Evolutionary conservation across 2,888 invertebrate species (phyloP), one percentile per base, ranked within the genome.

Genomic region (Boloria selene): DNA sequence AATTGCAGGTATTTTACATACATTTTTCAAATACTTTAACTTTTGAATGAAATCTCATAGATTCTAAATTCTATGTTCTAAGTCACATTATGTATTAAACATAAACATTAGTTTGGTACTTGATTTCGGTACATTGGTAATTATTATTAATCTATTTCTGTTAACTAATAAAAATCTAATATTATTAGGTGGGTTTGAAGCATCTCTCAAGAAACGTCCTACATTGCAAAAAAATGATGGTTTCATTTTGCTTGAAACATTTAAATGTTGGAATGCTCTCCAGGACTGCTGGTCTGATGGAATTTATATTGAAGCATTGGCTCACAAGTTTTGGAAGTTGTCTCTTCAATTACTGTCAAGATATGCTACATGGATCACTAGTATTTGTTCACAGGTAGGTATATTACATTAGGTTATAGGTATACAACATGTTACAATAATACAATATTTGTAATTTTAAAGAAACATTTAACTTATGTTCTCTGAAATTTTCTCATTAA

Each of bases 281-380:
- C 82, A 85, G 45, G 82, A 85, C 53, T 96, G 97, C 82, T 98
- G 98, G 96, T 91, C 94, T 1, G 93, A 95, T 17, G 95, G 96
- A 42, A 93, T 98, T 7, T 98, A 95, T 83, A 93, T 99, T 60
- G 92, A 94, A 26, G 95, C 97, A 65, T 90, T 97, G 0, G 95
- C 95, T 63, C 95, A 96, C 79, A 96, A 96, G 81, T 98, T 98
- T 88, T 97, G 97, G 94, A 98, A 97, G 86, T 93, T 98, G 7
- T 96, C 95, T 18, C 90, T 98, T 69, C 97, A 98, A 89, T 92
- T 98, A 49, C 80, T 97, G 52, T 94, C 97, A 52, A 94, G 98
- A 77, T 97, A 97, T 83, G 92, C 94, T 13, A 94, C 94, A n/a
- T 97, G 97, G 96, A 93, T 94, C 61, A 86, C 84, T 44, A 86